Conservation (phyloP, 2,113 vertebrate species). For the Australoheros scitulus region DNA sequence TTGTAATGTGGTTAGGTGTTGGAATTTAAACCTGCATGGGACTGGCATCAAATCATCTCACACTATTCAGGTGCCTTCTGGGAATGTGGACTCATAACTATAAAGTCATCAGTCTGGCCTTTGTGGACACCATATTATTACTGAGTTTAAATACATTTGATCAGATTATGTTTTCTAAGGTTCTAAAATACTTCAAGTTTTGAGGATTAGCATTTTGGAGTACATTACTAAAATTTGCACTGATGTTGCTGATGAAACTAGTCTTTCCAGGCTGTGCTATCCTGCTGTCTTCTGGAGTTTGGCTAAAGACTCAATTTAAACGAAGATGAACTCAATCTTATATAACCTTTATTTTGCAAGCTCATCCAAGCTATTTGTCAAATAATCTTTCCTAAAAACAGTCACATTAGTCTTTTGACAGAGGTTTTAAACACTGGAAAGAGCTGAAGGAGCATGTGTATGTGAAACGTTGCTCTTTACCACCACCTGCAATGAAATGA, state of each 20-base stretch:
- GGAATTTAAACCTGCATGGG: not conserved
- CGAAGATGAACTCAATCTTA: not conserved
- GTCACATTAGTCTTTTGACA: not conserved
- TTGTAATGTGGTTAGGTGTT: not conserved
- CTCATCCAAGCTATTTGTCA: not conserved
- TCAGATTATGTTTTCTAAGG: not conserved
- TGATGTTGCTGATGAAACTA: not conserved
- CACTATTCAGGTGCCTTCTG: not conserved
- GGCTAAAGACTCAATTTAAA: not conserved
- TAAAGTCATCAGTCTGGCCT: not conserved
- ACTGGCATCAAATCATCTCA: not conserved
- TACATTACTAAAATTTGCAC: not conserved
- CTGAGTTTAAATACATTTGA: not conserved
- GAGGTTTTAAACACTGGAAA: not conserved
- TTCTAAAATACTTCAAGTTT: not conserved
- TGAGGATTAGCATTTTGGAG: not conserved
- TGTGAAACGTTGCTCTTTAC: constrained; percentile 13
- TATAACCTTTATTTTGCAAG: not conserved
- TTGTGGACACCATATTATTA: not conserved
- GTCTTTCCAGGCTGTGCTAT: not conserved
- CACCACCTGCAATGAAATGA: constrained; percentile 27
- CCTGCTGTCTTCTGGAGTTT: not conserved
- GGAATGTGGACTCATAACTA: not conserved
- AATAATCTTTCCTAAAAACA: not conserved
- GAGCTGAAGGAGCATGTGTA: constrained; percentile 1